Evolutionary conservation across 2,113 vertebrate species (phyloP).

Genomic region (Dasyprocta punctata): DNA sequence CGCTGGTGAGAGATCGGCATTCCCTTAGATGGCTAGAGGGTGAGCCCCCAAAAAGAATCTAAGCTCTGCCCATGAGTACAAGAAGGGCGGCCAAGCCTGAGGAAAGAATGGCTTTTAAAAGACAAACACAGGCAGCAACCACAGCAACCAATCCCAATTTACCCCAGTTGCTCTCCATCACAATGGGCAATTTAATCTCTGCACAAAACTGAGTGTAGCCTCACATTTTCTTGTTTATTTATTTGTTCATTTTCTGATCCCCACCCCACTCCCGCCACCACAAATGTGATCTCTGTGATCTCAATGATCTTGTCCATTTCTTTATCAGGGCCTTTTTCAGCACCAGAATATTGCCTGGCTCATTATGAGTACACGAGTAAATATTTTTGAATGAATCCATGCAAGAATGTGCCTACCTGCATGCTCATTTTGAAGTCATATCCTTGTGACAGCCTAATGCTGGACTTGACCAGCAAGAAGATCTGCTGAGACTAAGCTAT

Average conservation of each 20-base stretch:
- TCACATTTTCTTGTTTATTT: neutral
- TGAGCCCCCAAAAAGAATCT: neutral
- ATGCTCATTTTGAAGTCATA: neutral
- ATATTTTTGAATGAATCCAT: neutral
- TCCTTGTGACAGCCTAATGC: neutral
- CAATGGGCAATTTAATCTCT: neutral
- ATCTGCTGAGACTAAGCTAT: neutral
- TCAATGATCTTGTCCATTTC: no score
- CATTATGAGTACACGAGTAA: neutral
- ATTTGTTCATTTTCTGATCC: neutral
- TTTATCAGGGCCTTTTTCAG: neutral
- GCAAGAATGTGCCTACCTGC: neutral
- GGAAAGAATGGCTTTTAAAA: neutral
- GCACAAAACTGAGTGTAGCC: neutral
- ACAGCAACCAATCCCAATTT: neutral
- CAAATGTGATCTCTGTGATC: neutral
- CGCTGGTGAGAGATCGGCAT: neutral
- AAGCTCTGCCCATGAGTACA: neutral
- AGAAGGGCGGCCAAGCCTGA: neutral
- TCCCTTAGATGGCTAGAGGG: neutral
- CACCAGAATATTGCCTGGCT: neutral
- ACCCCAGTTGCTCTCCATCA: neutral
- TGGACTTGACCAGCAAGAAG: neutral
- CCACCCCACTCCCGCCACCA: no score
- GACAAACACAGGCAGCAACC: neutral